A percentile compares a stretch with the other conserved stretches of the same genome.
phyloP scores from a whole-genome alignment of 2,113 vertebrate genomes.

The Dissostichus mawsoni region DNA sequence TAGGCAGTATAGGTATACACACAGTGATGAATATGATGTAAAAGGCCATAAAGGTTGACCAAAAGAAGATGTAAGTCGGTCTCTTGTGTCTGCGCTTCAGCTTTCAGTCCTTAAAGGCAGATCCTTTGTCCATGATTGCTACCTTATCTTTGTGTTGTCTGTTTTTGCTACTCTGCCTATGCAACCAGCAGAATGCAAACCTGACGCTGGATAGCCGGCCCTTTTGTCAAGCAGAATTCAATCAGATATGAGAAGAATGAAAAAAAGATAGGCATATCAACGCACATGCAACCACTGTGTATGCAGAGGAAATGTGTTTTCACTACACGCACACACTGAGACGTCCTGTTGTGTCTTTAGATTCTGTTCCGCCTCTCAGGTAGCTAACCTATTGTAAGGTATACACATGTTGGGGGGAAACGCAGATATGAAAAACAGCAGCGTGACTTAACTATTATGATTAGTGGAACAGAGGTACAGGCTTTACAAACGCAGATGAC shows the following conservation, averaged over 20 bases:
- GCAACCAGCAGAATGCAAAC: neutral
- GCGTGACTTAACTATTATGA: constrained; percentile 29
- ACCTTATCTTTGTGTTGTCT: neutral
- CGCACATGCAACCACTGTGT: constrained; percentile 21
- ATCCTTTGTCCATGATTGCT: neutral
- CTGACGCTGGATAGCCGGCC: constrained; percentile 9
- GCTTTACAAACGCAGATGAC: constrained; percentile 31
- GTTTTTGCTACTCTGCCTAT: neutral
- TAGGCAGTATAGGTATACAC: neutral
- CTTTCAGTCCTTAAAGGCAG: neutral
- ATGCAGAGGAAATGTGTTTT: constrained; percentile 20
- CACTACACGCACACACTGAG: constrained; percentile 4
- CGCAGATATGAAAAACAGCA: constrained; percentile 25
- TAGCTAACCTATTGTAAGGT: constrained; percentile 14
- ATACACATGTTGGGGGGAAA: constrained; percentile 6
- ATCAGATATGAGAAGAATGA: constrained; percentile 12
- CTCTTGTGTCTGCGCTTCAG: neutral
- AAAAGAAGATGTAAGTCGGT: neutral
- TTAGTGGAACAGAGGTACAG: constrained; percentile 29
- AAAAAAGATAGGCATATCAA: constrained; percentile 4
- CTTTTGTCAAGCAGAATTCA: constrained; percentile 20
- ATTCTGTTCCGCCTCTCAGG: constrained; percentile 23
- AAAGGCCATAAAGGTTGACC: neutral
- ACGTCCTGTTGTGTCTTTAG: constrained; percentile 13
- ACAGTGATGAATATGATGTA: neutral